Evolutionary conservation across 1,140 invertebrate species (phyloP).

Genomic region (Portunus trituberculatus): DNA sequence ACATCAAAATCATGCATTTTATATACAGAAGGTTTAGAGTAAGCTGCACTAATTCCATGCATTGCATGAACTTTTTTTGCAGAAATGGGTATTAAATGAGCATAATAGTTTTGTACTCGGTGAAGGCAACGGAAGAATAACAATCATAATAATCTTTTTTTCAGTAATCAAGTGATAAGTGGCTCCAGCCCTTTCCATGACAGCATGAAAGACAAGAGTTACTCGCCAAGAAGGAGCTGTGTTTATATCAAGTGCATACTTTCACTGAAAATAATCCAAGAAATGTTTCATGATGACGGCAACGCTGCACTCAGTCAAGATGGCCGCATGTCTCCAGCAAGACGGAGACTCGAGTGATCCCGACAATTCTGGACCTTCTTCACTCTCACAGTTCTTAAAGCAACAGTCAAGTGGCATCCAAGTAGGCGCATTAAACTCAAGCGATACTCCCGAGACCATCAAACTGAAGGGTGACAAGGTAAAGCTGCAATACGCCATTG

Average conservation of each 20-base stretch:
- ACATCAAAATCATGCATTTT: not conserved
- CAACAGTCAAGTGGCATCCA: conserved; percentile 54
- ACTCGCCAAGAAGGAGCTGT: too few relatives aligned
- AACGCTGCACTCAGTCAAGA: conserved; percentile 70
- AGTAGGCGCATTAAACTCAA: conserved; percentile 40
- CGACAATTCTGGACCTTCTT: conserved; percentile 51
- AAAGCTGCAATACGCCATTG: conserved; percentile 45
- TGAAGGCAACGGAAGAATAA: not conserved
- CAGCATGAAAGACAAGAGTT: too few relatives aligned
- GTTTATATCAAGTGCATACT: too few relatives aligned
- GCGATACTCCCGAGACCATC: conserved; percentile 59
- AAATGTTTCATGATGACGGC: conserved; percentile 58
- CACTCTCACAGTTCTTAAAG: conserved; percentile 46
- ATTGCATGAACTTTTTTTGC: not conserved
- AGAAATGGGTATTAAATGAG: too few relatives aligned
- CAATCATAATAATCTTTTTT: too few relatives aligned
- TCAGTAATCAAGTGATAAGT: too few relatives aligned
- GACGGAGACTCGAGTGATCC: conserved; percentile 71
- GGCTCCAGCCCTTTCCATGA: too few relatives aligned
- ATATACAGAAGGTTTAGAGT: not conserved
- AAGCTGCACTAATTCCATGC: too few relatives aligned
- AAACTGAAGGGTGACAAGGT: conserved; percentile 72
- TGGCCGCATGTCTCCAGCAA: conserved; percentile 72
- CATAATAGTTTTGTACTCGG: not conserved
- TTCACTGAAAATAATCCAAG: not conserved